Evolutionary conservation across 2,797 vertebrate species (phyloP).

Genomic region (Poliocrania exsul): DNA sequence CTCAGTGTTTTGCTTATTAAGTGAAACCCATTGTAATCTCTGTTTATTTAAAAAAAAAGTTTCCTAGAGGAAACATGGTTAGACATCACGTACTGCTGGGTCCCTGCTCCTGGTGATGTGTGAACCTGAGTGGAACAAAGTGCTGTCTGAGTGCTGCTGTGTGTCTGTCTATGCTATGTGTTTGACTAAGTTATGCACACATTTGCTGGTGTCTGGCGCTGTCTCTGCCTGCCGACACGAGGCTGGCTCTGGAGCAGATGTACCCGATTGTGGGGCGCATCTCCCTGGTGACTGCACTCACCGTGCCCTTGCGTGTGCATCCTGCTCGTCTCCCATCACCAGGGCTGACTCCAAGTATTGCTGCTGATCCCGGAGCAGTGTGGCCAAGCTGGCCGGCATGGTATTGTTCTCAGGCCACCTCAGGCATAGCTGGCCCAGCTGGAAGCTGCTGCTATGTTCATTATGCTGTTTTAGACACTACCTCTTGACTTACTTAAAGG

Average conservation of each 20-base stretch:
- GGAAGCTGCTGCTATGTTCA: neutral
- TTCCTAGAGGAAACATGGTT: neutral
- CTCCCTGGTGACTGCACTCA: neutral
- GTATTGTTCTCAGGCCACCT: neutral
- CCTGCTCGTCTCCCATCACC: neutral
- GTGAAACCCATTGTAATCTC: neutral
- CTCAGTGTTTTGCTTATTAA: neutral
- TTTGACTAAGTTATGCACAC: neutral
- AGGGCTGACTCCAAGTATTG: neutral
- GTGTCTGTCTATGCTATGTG: neutral
- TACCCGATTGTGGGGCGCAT: neutral
- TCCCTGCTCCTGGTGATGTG: neutral
- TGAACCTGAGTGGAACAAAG: neutral
- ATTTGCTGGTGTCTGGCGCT: neutral
- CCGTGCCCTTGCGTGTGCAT: neutral
- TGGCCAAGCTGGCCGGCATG: fast-evolving
- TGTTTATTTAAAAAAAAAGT: neutral
- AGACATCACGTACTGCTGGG: fast-evolving
- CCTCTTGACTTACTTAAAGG: slow-evolving; percentile 10
- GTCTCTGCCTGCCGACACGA: neutral
- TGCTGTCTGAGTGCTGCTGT: neutral
- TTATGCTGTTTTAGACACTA: neutral
- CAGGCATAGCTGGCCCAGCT: neutral
- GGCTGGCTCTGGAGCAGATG: neutral
- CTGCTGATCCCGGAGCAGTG: neutral